Evolutionary conservation across 2,113 vertebrate species (phyloP).

Genomic region (Callocephalon fimbriatum): DNA sequence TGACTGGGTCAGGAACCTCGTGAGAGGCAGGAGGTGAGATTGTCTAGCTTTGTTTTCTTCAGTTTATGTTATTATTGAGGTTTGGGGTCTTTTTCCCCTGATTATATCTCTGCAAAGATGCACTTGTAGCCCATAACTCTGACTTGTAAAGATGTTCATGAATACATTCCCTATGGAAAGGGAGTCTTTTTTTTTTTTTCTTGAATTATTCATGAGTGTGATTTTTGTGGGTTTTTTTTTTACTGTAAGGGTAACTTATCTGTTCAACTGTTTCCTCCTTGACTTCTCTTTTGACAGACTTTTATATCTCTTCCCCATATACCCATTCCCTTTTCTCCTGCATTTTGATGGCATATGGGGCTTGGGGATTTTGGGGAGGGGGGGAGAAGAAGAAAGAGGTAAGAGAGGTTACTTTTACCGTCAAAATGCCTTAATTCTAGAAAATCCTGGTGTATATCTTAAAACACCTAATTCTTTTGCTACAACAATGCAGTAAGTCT

Average conservation of each 20-base stretch:
- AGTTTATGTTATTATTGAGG: not conserved
- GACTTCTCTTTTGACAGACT: not conserved
- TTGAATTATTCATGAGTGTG: not conserved
- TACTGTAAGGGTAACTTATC: not conserved
- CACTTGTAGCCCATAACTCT: not conserved
- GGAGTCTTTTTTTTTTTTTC: not conserved
- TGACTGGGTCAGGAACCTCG: not conserved
- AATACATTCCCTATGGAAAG: not conserved
- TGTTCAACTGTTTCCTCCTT: not conserved
- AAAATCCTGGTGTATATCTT: not conserved
- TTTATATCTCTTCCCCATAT: not conserved
- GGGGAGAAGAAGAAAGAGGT: not conserved
- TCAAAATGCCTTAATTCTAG: not conserved
- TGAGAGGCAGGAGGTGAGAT: not conserved
- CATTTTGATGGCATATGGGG: not conserved
- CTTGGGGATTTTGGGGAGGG: not conserved
- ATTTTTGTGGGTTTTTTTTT: not conserved
- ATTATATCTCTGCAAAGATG: not conserved
- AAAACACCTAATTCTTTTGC: not conserved
- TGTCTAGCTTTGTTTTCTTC: not conserved
- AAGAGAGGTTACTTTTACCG: not conserved
- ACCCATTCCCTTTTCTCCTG: not conserved
- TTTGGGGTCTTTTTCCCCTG: not conserved
- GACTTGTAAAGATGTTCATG: not conserved
- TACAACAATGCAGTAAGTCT: not conserved